Base-by-base conservation (phyloP, 2,113 vertebrate genomes). In the Brachyhypopomus occidentalis region DNA sequence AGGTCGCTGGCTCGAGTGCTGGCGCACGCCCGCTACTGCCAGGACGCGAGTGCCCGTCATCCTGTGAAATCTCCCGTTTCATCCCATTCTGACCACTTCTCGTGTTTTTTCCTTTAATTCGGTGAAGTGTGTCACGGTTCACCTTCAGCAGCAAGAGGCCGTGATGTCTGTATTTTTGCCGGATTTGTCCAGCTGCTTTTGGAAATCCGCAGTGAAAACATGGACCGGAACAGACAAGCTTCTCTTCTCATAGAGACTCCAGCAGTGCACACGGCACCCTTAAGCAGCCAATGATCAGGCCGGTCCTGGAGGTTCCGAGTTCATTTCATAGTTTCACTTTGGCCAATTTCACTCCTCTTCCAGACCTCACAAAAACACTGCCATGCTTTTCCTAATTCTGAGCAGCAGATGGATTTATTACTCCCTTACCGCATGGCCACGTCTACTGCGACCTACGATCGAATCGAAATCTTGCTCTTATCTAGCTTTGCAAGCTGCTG, bases 21-120 rank as follows among this genome's bases (percentile, higher is more conserved):
- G 58, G 41, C 34, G 62, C 36, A 78, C 55, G 63, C 41, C 38
- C 58, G 73, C 52, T 67, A 17, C 73, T 6, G 12, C 20, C 0
- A 41, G 52, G 69, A 62, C 4, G 5, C 12, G 48, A 71, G 48
- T 52, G 23, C 38, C 38, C 38, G 22, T 56, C 23, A 48, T 36
- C 14, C 48, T 38, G 8, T 36, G 70, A 59, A 66, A 74, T 74
- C 76, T 48, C 73, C 36, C n/a, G 45, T 80, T 81, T 36, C 70
- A 34, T 41, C 45, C 69, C 48, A 7, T 72, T 72, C 23, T 45
- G n/a, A 63, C 52, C 69, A 20, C 52, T 16, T 55, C 60, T 52
- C 62, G 74, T 45, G 25, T 58, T 84, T 12, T 59, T 25, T 84
- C 73, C 67, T 81, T 69, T 56, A 8, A 73, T 85, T 56, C 36